These are phyloP conservation scores for Setipinna tenuifilis DNA, from an alignment of 2,797 vertebrate species.

Conservation along the genomic window DNA sequence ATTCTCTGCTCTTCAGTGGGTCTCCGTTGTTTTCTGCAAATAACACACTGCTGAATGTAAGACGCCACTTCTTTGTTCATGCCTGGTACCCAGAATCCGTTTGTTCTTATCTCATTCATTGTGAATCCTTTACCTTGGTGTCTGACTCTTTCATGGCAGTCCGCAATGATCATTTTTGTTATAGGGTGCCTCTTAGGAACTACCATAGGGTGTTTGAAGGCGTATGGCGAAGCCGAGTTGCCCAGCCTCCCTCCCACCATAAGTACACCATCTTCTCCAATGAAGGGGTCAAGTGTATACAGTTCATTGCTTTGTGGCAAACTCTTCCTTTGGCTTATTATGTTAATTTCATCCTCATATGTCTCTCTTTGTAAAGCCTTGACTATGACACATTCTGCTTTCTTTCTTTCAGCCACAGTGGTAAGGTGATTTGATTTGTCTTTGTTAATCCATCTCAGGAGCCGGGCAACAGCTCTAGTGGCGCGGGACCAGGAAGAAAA, in stretches of 20 bases:
- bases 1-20: slow-evolving; percentile 31
- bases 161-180: slow-evolving; percentile 38
- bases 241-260: slow-evolving; percentile 33
- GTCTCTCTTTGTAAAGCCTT: too few relatives aligned
- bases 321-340: slow-evolving; percentile 22
- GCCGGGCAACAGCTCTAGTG: slow-evolving; percentile 24
- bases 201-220: slow-evolving; percentile 28
- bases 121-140: slow-evolving; percentile 41
- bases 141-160: slow-evolving; percentile 33
- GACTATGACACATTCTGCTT: too few relatives aligned
- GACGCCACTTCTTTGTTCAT: slow-evolving; percentile 19
- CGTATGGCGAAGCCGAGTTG: background rate
- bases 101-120: slow-evolving; percentile 36
- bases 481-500: slow-evolving; percentile 36
- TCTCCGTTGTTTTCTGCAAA: slow-evolving; percentile 28
- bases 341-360: background rate
- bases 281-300: slow-evolving; percentile 28
- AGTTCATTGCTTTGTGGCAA: slow-evolving; percentile 19
- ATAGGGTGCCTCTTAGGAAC: slow-evolving; percentile 33
- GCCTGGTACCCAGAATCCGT: slow-evolving; percentile 25
- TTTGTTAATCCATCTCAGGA: too few relatives aligned
- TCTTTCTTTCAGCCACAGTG: too few relatives aligned
- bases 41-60: slow-evolving; percentile 20
- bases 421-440: too few relatives aligned
- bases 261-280: slow-evolving; percentile 31